Base-by-base conservation (phyloP, 2,888 invertebrate species). In the Steinernema carpocapsae region DNA sequence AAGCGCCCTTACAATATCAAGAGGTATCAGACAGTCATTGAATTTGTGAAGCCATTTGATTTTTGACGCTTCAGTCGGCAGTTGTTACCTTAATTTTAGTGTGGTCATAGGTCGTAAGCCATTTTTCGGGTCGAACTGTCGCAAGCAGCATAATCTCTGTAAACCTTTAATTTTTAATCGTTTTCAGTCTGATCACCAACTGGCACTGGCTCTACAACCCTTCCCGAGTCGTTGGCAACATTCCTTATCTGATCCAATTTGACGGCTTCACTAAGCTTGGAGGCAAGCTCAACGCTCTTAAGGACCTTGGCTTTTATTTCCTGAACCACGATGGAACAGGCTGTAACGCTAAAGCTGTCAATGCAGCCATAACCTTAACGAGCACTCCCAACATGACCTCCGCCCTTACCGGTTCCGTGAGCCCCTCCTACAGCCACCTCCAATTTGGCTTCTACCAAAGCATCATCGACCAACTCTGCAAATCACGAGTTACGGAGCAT, bases 201-300 rank as follows among this genome's bases (percentile, higher is more conserved):
- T 86, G 86, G 86, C 83, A 84, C 59, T 86, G 86, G 86, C 74
- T 86, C 10, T 78, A 79, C 71, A 78, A 78, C 26, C 79, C 77
- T 17, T 52, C 73, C 0, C 42, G 75, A 17, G 59, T 80, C 1
- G 56, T 64, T 4, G 46, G 74, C 1, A 74, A 72, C 26, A 42
- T 73, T n/a, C 86, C 86, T 3, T 76, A 74, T 10, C 80, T 87
- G 26, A 80, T 86, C 12, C 86, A 86, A 70, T 86, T 86, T 72
- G 86, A 86, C 70, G 86, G 86, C 10, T 83, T 87, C 70, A 85
- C 86, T 19, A 82, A 76, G 24, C 70, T 82, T 10, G 83, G 83
- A 2, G 78, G 78, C n/a, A 80, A 80, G 64, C 29, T 80, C 10
- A 76, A 71, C 14, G 79, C 83, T 80, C 84, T 86, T 84, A 77